Base-by-base conservation (phyloP, 2,888 invertebrate species). In the Philonicus albiceps region DNA sequence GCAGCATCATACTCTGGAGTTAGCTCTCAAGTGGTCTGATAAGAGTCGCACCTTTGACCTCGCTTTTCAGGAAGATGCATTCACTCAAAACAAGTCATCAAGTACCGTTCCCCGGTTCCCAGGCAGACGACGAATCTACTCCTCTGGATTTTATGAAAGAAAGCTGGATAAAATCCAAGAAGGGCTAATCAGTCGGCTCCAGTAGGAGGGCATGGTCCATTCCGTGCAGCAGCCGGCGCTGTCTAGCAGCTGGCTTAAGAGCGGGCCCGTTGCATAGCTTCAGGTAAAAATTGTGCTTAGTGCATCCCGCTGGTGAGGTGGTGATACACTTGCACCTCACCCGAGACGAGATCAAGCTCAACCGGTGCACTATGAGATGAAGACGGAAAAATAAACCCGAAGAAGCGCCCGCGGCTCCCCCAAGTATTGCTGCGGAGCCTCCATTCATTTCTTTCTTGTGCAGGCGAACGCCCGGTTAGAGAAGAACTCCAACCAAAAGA, bases 71-170 rank as follows among this genome's bases (percentile, higher is more conserved):
- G 34, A 34, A 81, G 55, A 64, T 81, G 55, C 81, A 81, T 81
- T 81, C 81, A 81, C 64, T 81, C 49, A 78, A 76, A 27, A 78
- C 49, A 78, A 78, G 78, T 78, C 78, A 27, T 49, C 49, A 64
- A 49, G 81, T 64, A 13, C 81, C 31, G 55, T 55, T 64, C 81
- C 37, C 64, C 11, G 30, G 7, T 40, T 1, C 40, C 3, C 30
- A 5, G 53, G 19, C 34, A 55, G 22, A 76, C 19, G 43, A 27
- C 49, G 34, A 55, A 34, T 81, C 30, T 5, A 2, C 40, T 49
- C 49, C 49, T 53, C 40, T 30, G n/a, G 34, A 80, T 11, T 81
- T 81, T 3, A 34, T 53, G 34, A 31, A 55, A 64, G 55, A 64
- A 19, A 81, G 34, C 55, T 30, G 34, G 80, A 11, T 81, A 64